Base-by-base conservation (phyloP, 1,140 invertebrate genomes). In the Ips nitidus region DNA sequence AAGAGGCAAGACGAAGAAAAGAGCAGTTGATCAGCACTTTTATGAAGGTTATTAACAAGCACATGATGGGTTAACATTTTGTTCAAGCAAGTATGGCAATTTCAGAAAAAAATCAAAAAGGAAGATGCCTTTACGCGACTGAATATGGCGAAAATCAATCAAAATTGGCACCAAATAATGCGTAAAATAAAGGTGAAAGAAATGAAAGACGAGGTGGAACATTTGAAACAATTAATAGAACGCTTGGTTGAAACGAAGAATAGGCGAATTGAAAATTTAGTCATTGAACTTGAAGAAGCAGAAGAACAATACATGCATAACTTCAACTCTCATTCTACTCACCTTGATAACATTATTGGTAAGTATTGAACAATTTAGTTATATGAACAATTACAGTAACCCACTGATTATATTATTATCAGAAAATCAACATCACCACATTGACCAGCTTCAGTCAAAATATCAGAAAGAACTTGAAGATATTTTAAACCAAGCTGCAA, bases 131-230 rank as follows among this genome's bases (percentile, higher is more conserved):
- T 91, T 79, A 84, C 89, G 1, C 86, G 90, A 63, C 81, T 92
- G 41, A 94, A 94, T 77, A 86, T 87, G 69, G 90, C 91, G 0
- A 94, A 94, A 82, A 89, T 94, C 36, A 92, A 93, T 76, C 89
- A 92, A 80, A 87, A 91, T 77, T 93, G 91, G 91, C 85, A 91
- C 61, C 87, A 86, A 52, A 85, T 91, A 69, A 80, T 94, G 58
- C 83, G 91, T 3, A 86, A 86, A 80, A 85, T 89, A 53, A 93
- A 93, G 83, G 88, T 87, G 70, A 86, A 86, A 52, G 89, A 92
- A 75, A 83, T 93, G 77, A 84, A 88, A 41, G 78, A 86, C 6
- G 85, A 90, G 59, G 84, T 91, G 3, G 80, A 88, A 83, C 82
- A 86, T 73, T 79, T 89, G 68, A 83, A 83, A 74, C 73, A 79